Evolutionary conservation across 2,888 invertebrate species (phyloP), one percentile per base, ranked within the genome.

Genomic region (Euspilapteryx auroguttella): DNA sequence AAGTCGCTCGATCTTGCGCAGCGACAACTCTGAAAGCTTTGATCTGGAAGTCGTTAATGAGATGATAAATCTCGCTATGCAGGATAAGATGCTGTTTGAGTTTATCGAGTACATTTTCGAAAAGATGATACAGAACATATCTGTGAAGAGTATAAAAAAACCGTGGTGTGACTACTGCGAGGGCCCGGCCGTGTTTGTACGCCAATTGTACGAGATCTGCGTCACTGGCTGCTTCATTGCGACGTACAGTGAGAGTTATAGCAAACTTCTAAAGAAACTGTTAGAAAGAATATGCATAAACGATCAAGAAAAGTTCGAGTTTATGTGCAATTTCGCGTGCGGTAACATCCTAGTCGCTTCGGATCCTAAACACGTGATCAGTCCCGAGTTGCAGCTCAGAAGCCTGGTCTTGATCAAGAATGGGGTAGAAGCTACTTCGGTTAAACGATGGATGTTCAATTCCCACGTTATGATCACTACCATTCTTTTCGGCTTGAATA

Each of bases 251-350:
- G 48, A 52, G 28, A 58, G 56, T 27, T 77, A 73, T 31, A 54
- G 57, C 2, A 52, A 48, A 22, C 39, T 73, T 3, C 46, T 79
- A 1, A 65, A 77, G 36, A 56, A 59, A 28, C 56, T 81, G 13
- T 44, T 83, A 0, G 49, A 66, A 14, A 56, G 56, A 29, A 58
- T 76, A 23, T 79, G 78, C 37, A 49, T 49, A 3, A 54, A 45
- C 24, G 25, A 66, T 0, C 57, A 55, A 29, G 58, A 75, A 2
- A 81, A 79, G 42, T 55, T 81, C 4, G 68, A 79, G 12, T 80
- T 83, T 29, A 49, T 84, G 1, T 68, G 79, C 1, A 82, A 82
- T 42, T 73, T 82, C 38, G 77, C 78, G 24, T 62, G 77, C 24
- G 66, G 66, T 1, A 68, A 78, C 39, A 63, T 71, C 37, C 37